Base-by-base conservation (phyloP, 2,888 invertebrate species). In the Selenia dentaria region DNA sequence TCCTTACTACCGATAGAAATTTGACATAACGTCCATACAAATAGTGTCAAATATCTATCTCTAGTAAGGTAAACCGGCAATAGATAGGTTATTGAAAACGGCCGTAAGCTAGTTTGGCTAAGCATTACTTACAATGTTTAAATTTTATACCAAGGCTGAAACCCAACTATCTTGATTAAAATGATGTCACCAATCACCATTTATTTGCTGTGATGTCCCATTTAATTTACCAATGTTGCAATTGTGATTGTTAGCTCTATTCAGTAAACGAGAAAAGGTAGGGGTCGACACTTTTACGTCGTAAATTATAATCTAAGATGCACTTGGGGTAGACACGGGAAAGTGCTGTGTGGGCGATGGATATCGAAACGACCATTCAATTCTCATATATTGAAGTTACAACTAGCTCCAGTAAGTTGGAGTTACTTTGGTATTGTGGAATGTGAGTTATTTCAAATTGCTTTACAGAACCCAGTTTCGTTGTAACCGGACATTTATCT, bases 261-360 rank as follows among this genome's bases (percentile, higher is more conserved):
- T 54, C 43, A 44, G 38, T 44, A 34, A 47, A 47, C 33, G 29
- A 52, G 37, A 37, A 50, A 44, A 56, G 50, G 47, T 50, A 48
- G 33, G 37, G 57, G 52, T 40, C 44, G 54, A 40, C 51, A 44
- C 48, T 45, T 37, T 46, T 41, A 40, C 42, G 45, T 47, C 57
- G 55, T 67, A 66, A 64, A 65, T 67, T 59, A 62, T 60, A 62
- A 67, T 62, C 62, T 65, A 56, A 57, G 50, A 53, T 37, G 40
- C 16, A 32, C 28, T 48, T 33, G 44, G 47, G 54, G 54, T 42
- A 46, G 46, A 36, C 42, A 26, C 28, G 34, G 44, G 27, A 32
- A 31, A 29, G 22, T n/a, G 28, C 25, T 29, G 49, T 46, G 57
- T 55, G 47, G 54, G 54, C 50, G 43, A 42, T 31, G 41, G 44